Conservation (phyloP, 2,113 vertebrate genomes). For the Erinaceus europaeus region DNA sequence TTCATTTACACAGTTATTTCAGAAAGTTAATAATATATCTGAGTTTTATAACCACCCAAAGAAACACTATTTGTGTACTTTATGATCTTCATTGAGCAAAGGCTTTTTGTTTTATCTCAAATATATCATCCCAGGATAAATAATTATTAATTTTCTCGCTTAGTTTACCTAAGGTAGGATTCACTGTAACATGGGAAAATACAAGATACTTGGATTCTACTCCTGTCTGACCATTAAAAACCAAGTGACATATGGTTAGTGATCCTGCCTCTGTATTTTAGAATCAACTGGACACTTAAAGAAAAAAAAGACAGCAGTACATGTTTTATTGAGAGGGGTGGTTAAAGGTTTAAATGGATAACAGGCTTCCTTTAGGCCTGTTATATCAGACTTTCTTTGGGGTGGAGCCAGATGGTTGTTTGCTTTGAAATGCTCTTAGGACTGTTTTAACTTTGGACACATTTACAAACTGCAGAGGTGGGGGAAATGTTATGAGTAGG, state of each 20-base stretch:
- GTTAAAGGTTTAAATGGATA: no score
- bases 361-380: not conserved
- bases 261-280: not conserved
- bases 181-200: not conserved
- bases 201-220: not conserved
- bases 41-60: conserved; percentile 14
- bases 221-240: not conserved
- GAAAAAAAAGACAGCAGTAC: no score
- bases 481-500: not conserved
- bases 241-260: not conserved
- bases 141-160: not conserved
- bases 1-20: conserved; percentile 18
- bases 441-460: not conserved
- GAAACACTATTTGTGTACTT: not conserved
- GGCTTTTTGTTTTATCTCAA: not conserved
- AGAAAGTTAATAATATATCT: conserved; percentile 18
- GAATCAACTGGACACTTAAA: not conserved
- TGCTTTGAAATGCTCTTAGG: not conserved
- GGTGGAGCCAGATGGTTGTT: not conserved
- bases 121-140: not conserved
- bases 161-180: not conserved
- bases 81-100: not conserved
- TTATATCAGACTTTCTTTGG: not conserved
- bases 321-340: no score
- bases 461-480: not conserved